Evolutionary conservation across 2,113 vertebrate species (phyloP).

Genomic region (Todiramphus chloris): DNA sequence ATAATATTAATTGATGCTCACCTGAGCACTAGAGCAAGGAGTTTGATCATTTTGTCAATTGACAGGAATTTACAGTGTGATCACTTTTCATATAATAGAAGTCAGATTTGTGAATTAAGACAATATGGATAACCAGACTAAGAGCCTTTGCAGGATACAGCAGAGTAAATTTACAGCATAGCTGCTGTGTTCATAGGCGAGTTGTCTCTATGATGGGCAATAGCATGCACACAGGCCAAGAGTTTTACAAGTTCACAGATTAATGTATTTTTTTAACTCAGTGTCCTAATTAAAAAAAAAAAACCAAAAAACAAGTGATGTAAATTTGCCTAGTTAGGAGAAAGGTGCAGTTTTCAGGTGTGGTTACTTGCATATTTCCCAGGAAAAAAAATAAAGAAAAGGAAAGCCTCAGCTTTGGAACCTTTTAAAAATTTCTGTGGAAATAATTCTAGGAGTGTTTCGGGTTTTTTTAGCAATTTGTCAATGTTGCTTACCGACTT

Average conservation of each 20-base stretch:
- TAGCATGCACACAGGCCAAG: neutral
- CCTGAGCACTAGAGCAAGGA: neutral
- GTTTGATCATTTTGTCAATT: neutral
- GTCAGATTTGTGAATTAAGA: neutral
- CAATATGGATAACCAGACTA: neutral
- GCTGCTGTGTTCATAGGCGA: neutral
- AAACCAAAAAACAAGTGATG: neutral
- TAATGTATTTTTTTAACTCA: neutral
- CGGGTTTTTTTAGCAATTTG: neutral
- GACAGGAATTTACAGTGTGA: neutral
- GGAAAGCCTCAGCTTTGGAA: fast-evolving
- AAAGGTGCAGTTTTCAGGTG: neutral
- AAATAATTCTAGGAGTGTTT: neutral
- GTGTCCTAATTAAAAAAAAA: neutral
- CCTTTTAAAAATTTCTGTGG: neutral
- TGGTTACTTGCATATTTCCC: neutral
- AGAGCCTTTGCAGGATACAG: neutral
- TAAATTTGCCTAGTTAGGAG: neutral
- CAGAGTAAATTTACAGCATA: neutral
- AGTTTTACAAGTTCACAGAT: neutral
- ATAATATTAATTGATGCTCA: neutral
- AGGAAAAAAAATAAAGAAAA: fast-evolving
- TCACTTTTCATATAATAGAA: neutral
- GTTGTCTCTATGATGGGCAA: neutral
- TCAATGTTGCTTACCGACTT: neutral